A percentile compares a stretch with the other conserved stretches of the same genome.
These are phyloP conservation scores for Cottus gobio DNA, from an alignment of 2,113 vertebrate species.

Conservation along the genomic window DNA sequence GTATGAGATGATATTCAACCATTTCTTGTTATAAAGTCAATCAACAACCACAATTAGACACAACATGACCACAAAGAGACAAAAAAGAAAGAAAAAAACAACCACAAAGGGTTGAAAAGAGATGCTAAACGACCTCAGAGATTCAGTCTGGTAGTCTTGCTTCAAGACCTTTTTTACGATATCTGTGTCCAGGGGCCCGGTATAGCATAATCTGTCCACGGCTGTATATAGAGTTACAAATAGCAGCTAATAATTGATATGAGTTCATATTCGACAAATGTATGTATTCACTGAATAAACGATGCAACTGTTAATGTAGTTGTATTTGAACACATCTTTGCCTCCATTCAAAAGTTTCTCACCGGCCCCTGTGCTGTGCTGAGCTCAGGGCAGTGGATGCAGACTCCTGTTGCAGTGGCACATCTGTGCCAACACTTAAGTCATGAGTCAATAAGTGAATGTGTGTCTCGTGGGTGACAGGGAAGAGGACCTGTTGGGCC, in stretches of 20 bases:
- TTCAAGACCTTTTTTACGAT: not conserved
- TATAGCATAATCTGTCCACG: not conserved
- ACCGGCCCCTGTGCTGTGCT: not conserved
- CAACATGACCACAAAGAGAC: not conserved
- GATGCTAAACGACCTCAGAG: not conserved
- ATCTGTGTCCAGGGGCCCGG: not conserved
- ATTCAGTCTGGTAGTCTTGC: not conserved
- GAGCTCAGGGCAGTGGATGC: not conserved
- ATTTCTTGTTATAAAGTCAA: not conserved
- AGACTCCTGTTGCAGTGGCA: not conserved
- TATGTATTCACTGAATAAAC: not conserved
- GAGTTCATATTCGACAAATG: not conserved
- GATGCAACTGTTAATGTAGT: not conserved
- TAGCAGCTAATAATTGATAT: conserved; percentile 7
- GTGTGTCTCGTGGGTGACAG: not conserved
- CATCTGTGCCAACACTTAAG: conserved; percentile 24
- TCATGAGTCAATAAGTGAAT: conserved; percentile 40
- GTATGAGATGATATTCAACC: not conserved
- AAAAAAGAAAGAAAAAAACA: not conserved
- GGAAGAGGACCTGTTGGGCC: conserved; percentile 57
- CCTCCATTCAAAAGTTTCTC: conserved; percentile 22
- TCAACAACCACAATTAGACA: not conserved
- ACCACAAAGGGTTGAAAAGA: not conserved
- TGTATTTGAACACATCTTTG: not conserved
- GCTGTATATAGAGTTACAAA: not conserved